Conservation (phyloP, 2,888 invertebrate species). For the Aplocera efformata region DNA sequence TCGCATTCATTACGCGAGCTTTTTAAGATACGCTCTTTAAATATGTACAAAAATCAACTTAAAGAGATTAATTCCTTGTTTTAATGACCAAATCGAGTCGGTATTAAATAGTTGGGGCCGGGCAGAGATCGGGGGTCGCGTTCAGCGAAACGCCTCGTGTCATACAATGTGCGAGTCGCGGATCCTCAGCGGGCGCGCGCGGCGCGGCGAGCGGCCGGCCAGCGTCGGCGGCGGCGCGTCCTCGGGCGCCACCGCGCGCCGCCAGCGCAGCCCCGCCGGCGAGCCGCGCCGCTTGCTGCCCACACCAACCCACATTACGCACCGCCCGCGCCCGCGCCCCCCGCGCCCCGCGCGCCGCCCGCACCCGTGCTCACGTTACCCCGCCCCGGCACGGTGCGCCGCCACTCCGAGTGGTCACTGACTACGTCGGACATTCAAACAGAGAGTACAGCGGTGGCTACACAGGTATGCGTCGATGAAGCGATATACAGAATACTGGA, state of each 20-base stretch:
- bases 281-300: constrained; percentile 49
- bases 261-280: constrained; percentile 58
- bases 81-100: not conserved
- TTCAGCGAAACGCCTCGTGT: constrained; percentile 36
- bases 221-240: constrained; percentile 36
- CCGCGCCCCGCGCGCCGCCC: constrained; percentile 12
- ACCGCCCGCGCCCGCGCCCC: constrained; percentile 29
- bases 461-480: constrained; percentile 11
- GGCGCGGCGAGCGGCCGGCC: constrained; percentile 19
- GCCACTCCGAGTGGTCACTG: too few relatives aligned
- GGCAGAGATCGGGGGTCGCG: not conserved
- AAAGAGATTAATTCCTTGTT: constrained; percentile 1
- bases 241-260: constrained; percentile 61
- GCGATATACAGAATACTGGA: constrained; percentile 4
- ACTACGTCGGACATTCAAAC: too few relatives aligned
- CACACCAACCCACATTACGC: constrained; percentile 40
- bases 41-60: not conserved
- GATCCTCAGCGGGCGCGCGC: constrained; percentile 22
- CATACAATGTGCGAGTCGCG: constrained; percentile 48
- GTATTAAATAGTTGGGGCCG: not conserved
- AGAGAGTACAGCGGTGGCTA: constrained; percentile 7
- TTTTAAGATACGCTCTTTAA: not conserved
- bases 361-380: constrained; percentile 18
- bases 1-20: constrained; percentile 1
- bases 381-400: not conserved